Percentiles rank a stretch among this genome's conserved stretches.
Evolutionary conservation across 2,888 invertebrate genomes (phyloP).

Genomic region (Troides oblongomaculatus): DNA sequence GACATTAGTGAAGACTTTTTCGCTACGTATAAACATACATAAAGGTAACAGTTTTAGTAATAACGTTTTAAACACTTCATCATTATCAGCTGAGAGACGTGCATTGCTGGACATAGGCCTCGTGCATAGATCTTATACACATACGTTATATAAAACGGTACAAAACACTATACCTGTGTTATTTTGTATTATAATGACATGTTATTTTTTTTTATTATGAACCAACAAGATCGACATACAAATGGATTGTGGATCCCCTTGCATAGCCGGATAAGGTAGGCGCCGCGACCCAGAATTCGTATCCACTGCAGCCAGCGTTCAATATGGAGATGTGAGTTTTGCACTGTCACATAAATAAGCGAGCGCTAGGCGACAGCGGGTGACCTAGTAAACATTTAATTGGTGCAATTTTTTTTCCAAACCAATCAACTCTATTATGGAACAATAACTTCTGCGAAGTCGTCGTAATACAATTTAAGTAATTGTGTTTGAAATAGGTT

Average conservation of each 20-base stretch:
- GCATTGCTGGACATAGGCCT: no score
- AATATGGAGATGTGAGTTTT: slow-evolving; percentile 27
- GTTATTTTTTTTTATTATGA: slow-evolving; percentile 2
- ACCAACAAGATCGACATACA: slow-evolving; percentile 8
- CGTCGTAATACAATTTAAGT: background rate
- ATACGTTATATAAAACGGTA: no score
- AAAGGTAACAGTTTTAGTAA: no score
- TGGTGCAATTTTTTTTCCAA: background rate
- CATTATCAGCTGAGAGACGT: no score
- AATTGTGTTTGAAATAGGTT: background rate
- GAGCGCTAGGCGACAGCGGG: slow-evolving; percentile 10
- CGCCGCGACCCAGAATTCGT: slow-evolving; percentile 27
- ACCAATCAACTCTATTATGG: background rate
- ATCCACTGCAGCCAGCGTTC: slow-evolving; percentile 6
- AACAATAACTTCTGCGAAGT: background rate
- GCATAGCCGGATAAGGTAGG: slow-evolving; percentile 13
- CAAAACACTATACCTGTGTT: no score
- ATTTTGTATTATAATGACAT: no score
- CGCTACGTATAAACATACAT: no score
- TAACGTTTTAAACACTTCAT: no score
- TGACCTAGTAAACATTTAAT: slow-evolving; percentile 12
- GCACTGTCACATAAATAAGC: slow-evolving; percentile 29
- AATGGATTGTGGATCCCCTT: slow-evolving; percentile 27
- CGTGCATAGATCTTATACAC: no score
- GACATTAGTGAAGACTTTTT: no score